Evolutionary conservation across 2,797 vertebrate genomes (phyloP).

Genomic region (Menidia menidia): DNA sequence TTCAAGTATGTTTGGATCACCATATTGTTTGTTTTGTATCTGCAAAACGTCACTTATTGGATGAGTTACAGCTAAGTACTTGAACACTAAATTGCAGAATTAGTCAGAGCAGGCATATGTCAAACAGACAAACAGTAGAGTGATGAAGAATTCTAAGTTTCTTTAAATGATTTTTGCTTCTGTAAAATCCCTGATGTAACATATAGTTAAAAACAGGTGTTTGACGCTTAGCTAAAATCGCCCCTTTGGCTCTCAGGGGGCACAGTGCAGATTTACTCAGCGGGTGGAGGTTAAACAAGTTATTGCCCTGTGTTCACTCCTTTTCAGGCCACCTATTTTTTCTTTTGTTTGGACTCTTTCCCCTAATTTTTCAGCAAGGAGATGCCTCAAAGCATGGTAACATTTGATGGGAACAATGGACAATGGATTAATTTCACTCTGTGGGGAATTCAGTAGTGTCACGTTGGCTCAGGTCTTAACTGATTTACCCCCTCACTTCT

Average conservation of each 20-base stretch:
- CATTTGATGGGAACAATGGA: constrained; percentile 36
- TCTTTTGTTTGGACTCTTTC: constrained; percentile 50
- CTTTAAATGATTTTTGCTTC: constrained; percentile 49
- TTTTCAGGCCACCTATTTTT: constrained; percentile 35
- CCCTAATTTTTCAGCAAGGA: constrained; percentile 59
- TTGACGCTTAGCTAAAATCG: constrained; percentile 32
- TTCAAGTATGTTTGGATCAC: constrained; percentile 40
- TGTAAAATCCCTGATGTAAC: constrained; percentile 49
- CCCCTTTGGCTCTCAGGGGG: constrained; percentile 45
- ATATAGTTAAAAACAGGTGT: constrained; percentile 43
- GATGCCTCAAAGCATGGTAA: constrained; percentile 48
- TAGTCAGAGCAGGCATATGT: constrained; percentile 47
- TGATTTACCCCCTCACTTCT: constrained; percentile 51
- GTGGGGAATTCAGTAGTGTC: constrained; percentile 46
- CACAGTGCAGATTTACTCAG: constrained; percentile 66
- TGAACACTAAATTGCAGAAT: constrained; percentile 38
- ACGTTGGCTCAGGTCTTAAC: constrained; percentile 34
- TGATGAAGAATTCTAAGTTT: constrained; percentile 51
- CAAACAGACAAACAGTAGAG: constrained; percentile 25
- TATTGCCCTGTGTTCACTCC: constrained; percentile 66
- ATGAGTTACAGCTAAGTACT: constrained; percentile 40
- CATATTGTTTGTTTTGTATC: constrained; percentile 43
- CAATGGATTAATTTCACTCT: constrained; percentile 32
- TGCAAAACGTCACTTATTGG: constrained; percentile 39
- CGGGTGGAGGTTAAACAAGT: constrained; percentile 64